Conservation (phyloP, 2,888 invertebrate genomes). For the Eilema depressum region DNA sequence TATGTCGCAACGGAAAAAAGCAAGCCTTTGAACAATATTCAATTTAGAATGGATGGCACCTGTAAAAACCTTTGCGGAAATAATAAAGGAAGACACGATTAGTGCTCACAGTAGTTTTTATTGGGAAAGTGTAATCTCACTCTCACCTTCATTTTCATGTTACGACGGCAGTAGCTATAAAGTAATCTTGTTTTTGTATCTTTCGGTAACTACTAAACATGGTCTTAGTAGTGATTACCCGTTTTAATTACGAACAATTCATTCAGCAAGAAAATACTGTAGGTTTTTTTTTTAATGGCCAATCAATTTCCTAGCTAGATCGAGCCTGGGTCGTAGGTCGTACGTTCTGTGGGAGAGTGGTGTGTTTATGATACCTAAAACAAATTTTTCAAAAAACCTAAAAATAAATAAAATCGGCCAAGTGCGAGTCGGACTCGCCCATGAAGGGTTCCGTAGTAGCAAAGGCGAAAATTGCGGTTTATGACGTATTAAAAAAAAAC, state of each 20-base stretch:
- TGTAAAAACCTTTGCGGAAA: neutral
- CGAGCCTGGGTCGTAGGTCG: too few relatives aligned
- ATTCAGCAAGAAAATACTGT: too few relatives aligned
- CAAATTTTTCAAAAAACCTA: too few relatives aligned
- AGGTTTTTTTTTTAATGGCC: too few relatives aligned
- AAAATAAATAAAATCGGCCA: too few relatives aligned
- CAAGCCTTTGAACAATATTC: slow-evolving; percentile 16
- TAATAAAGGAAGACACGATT: neutral
- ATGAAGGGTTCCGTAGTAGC: too few relatives aligned
- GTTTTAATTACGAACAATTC: neutral
- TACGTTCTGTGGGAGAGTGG: too few relatives aligned
- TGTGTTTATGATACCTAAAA: too few relatives aligned
- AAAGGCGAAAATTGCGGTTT: too few relatives aligned
- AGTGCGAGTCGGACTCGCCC: too few relatives aligned
- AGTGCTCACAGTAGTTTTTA: neutral
- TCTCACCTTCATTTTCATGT: neutral
- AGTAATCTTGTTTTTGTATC: neutral
- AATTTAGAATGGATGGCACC: neutral
- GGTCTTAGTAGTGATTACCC: neutral
- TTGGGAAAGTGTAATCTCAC: neutral
- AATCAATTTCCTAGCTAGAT: too few relatives aligned
- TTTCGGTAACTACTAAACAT: neutral
- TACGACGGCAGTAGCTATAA: neutral
- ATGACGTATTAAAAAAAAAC: too few relatives aligned
- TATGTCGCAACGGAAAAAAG: slow-evolving; percentile 19